These are phyloP conservation scores for Pseudopipra pipra DNA, from an alignment of 2,113 vertebrate genomes.

Conservation along the genomic window DNA sequence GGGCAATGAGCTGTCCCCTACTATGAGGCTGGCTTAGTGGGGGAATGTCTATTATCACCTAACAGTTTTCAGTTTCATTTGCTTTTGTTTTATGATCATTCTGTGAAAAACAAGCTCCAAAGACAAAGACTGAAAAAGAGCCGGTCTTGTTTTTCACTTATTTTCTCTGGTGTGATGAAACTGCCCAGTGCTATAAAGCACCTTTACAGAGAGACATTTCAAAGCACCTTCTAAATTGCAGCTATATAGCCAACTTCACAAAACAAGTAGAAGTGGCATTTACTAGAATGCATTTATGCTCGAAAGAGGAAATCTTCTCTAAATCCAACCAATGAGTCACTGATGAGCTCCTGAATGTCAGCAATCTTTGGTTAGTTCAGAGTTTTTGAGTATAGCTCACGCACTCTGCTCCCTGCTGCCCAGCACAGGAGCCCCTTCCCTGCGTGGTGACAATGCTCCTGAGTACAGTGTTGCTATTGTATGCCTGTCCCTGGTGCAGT, in stretches of 20 bases:
- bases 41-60: neutral
- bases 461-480: neutral
- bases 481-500: neutral
- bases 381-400: neutral
- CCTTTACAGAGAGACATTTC: neutral
- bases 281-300: neutral
- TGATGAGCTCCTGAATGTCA: neutral
- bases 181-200: neutral
- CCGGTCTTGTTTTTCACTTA: neutral
- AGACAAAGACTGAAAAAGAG: neutral
- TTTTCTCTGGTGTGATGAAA: neutral
- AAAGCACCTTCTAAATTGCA: neutral
- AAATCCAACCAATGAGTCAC: neutral
- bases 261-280: neutral
- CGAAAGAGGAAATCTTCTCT: neutral
- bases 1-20: neutral
- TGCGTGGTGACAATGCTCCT: accelerated
- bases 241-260: neutral
- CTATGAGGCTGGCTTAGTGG: neutral
- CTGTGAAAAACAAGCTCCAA: neutral
- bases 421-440: neutral
- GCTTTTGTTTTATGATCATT: neutral
- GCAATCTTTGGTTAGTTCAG: neutral
- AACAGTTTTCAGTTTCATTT: neutral
- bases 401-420: neutral